A percentile compares a stretch with the other conserved stretches of the same genome.
Evolutionary conservation across 1,140 invertebrate species (phyloP).

Genomic region (Marisa cornuarietis): DNA sequence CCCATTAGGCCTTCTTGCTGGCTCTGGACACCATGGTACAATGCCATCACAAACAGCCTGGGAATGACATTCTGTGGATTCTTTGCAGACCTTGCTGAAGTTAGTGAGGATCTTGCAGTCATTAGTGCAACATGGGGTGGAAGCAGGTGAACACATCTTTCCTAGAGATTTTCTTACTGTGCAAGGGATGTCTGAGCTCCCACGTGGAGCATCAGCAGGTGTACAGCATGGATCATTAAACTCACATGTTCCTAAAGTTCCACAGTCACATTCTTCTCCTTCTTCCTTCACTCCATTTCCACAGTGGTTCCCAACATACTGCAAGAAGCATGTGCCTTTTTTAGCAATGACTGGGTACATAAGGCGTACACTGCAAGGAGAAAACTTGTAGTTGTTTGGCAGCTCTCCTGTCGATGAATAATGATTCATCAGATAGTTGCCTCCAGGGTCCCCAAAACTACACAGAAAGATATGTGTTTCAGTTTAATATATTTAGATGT

Average conservation of each 20-base stretch:
- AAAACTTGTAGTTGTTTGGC: conserved; percentile 52
- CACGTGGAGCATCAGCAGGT: conserved; percentile 25
- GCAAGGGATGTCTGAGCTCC: conserved; percentile 38
- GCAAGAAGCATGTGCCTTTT: conserved; percentile 34
- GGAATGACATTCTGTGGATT: conserved; percentile 33
- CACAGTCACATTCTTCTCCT: conserved; percentile 58
- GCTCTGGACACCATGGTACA: conserved; percentile 32
- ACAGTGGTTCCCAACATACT: conserved; percentile 23
- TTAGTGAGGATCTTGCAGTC: conserved; percentile 31
- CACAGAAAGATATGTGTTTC: no score
- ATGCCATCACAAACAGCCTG: conserved; percentile 38
- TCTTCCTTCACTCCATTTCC: conserved; percentile 45
- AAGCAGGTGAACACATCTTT: conserved; percentile 39
- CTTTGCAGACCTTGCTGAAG: conserved; percentile 26
- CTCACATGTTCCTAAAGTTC: conserved; percentile 33
- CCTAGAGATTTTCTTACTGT: conserved; percentile 35
- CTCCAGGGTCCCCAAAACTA: conserved; percentile 5
- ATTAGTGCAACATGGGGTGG: conserved; percentile 34
- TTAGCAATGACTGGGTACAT: conserved; percentile 51
- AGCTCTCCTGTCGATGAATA: conserved; percentile 36
- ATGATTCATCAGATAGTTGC: conserved; percentile 52
- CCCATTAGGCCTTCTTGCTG: conserved; percentile 21
- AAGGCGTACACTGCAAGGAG: conserved; percentile 43
- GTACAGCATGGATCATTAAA: conserved; percentile 48
- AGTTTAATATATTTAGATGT: no score